Evolutionary conservation across 1,140 invertebrate species (phyloP).

Genomic region (Calephelis virginiensis): DNA sequence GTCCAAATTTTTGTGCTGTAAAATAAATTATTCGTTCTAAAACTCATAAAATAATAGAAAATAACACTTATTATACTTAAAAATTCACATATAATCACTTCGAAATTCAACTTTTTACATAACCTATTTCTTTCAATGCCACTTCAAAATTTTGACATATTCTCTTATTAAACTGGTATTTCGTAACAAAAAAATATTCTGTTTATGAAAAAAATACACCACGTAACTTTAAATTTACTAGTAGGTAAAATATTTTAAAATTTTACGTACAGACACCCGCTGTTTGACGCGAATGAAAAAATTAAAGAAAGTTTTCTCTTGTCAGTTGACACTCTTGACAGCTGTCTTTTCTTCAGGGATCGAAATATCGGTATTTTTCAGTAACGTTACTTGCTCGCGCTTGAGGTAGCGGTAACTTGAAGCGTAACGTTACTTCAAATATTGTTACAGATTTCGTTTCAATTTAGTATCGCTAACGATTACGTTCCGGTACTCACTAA

Average conservation of each 20-base stretch:
- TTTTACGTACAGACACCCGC: constrained; percentile 62
- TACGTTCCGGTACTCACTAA: no score
- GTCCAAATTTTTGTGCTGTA: constrained; percentile 54
- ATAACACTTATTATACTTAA: constrained; percentile 35
- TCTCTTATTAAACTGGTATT: not conserved
- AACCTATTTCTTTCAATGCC: constrained; percentile 48
- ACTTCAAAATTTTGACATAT: constrained; percentile 45
- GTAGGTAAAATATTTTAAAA: constrained; percentile 33
- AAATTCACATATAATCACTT: constrained; percentile 34
- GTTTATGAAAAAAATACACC: not conserved
- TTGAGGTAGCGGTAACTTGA: no score
- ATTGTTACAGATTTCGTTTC: no score
- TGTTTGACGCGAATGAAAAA: constrained; percentile 58
- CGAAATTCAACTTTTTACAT: constrained; percentile 45
- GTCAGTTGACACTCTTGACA: not conserved
- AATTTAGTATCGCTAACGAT: no score
- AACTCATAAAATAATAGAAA: constrained; percentile 42
- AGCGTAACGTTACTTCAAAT: no score
- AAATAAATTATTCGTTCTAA: constrained; percentile 51
- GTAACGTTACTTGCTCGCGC: no score
- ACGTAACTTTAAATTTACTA: not conserved
- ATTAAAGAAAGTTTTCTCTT: constrained; percentile 32
- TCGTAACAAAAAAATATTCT: constrained; percentile 2
- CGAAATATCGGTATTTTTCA: no score
- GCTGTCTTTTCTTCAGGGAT: no score